Evolutionary conservation across 2,797 vertebrate genomes (phyloP).

Genomic region (Dicrostonyx torquatus): DNA sequence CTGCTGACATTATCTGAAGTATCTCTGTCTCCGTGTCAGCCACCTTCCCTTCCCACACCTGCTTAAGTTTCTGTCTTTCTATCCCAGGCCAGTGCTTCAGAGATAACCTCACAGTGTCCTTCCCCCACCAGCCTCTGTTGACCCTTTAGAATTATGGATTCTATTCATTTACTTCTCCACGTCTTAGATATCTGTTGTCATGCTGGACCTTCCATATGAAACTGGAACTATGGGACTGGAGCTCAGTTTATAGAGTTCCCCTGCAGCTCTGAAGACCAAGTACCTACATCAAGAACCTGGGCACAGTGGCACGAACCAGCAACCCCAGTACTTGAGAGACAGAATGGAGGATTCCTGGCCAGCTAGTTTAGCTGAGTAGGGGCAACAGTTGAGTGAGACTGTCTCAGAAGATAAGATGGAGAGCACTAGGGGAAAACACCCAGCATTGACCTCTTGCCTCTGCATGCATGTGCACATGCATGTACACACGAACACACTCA

Average conservation of each 20-base stretch:
- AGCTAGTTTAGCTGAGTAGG: neutral
- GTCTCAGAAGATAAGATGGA: neutral
- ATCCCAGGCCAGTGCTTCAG: neutral
- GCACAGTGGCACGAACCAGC: too few species aligned
- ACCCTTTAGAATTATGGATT: neutral
- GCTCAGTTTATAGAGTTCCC: neutral
- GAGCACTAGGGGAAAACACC: neutral
- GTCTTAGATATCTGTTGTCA: neutral
- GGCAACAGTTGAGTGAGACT: neutral
- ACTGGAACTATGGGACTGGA: neutral
- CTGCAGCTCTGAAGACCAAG: neutral
- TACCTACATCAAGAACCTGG: neutral
- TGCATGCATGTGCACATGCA: neutral
- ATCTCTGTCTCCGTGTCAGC: neutral
- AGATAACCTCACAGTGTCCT: neutral
- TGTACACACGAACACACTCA: neutral
- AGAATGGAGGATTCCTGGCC: neutral
- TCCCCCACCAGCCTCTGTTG: neutral
- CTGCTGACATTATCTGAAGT: neutral
- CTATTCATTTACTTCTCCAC: neutral
- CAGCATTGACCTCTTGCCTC: neutral
- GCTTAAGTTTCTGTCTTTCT: neutral
- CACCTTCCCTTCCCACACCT: neutral
- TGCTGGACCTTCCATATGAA: neutral
- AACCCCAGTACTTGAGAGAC: neutral